These are phyloP conservation scores for Drosophila kanapiae DNA, from an alignment of 1,140 invertebrate genomes.

Conservation along the genomic window DNA sequence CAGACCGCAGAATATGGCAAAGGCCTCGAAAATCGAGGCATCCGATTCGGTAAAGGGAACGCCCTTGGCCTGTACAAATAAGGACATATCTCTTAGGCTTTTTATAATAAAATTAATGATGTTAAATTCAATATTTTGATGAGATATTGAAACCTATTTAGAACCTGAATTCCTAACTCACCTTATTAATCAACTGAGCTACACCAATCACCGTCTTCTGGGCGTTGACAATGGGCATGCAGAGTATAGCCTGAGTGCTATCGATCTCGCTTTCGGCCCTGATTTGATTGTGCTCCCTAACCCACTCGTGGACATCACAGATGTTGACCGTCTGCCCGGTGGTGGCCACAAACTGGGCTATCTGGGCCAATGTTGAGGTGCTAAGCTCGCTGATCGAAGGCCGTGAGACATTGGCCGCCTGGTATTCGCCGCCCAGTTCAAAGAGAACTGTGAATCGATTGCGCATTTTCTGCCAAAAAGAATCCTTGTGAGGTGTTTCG, in stretches of 20 bases:
- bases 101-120: neutral
- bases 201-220: conserved; percentile 95
- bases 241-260: conserved; percentile 91
- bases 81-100: no score
- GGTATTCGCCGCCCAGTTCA: conserved; percentile 88
- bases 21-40: conserved; percentile 96
- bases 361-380: conserved; percentile 89
- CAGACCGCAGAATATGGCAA: conserved; percentile 98
- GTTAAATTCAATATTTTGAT: neutral
- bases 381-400: conserved; percentile 81
- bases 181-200: conserved; percentile 97
- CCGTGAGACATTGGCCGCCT: conserved; percentile 80
- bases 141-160: neutral
- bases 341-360: conserved; percentile 92
- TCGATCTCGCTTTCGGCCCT: conserved; percentile 87
- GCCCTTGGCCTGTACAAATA: conserved; percentile 89
- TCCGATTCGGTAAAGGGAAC: conserved; percentile 94
- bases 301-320: conserved; percentile 91
- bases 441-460: conserved; percentile 92
- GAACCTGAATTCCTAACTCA: conserved; percentile 68
- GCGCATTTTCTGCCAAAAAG: conserved; percentile 85
- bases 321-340: conserved; percentile 94
- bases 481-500: neutral
- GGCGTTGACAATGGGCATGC: conserved; percentile 96
- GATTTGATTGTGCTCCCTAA: conserved; percentile 87